Evolutionary conservation across 2,888 invertebrate species (phyloP).

Genomic region (Ommatoiulus sabulosus): DNA sequence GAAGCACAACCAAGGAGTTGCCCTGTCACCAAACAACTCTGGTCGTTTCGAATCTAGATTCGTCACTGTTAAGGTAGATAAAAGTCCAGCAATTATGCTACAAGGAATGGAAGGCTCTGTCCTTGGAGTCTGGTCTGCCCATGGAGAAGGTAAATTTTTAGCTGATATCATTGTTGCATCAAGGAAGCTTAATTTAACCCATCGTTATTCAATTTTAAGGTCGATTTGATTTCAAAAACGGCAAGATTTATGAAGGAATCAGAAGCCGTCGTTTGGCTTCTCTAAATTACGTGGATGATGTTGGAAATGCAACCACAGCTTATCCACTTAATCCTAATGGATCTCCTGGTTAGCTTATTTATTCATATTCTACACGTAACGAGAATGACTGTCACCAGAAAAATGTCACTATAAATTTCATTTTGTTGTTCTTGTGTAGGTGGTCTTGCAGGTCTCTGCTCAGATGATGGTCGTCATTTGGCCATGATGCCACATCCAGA

Average conservation of each 20-base stretch:
- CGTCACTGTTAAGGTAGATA: slow-evolving; percentile 79
- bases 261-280: slow-evolving; percentile 76
- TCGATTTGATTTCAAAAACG: slow-evolving; percentile 70
- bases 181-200: background rate
- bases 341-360: slow-evolving; percentile 73
- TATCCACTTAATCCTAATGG: slow-evolving; percentile 98
- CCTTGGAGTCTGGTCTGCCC: slow-evolving; percentile 96
- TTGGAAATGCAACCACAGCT: slow-evolving; percentile 77
- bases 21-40: slow-evolving; percentile 86
- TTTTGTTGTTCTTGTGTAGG: slow-evolving; percentile 67
- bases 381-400: too few species aligned
- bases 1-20: slow-evolving; percentile 68
- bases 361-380: too few species aligned
- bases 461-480: slow-evolving; percentile 89
- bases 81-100: slow-evolving; percentile 85
- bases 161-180: background rate
- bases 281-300: slow-evolving; percentile 86
- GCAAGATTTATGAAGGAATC: slow-evolving; percentile 65
- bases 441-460: slow-evolving; percentile 91
- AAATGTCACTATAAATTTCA: background rate
- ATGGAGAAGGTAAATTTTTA: slow-evolving; percentile 83
- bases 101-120: slow-evolving; percentile 87
- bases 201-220: slow-evolving; percentile 64
- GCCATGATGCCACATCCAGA: slow-evolving; percentile 99
- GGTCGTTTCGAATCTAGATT: slow-evolving; percentile 89